Percentiles rank a stretch among this genome's conserved stretches.
phyloP scores from a whole-genome alignment of 2,113 vertebrate genomes.

The Noctilio leporinus region DNA sequence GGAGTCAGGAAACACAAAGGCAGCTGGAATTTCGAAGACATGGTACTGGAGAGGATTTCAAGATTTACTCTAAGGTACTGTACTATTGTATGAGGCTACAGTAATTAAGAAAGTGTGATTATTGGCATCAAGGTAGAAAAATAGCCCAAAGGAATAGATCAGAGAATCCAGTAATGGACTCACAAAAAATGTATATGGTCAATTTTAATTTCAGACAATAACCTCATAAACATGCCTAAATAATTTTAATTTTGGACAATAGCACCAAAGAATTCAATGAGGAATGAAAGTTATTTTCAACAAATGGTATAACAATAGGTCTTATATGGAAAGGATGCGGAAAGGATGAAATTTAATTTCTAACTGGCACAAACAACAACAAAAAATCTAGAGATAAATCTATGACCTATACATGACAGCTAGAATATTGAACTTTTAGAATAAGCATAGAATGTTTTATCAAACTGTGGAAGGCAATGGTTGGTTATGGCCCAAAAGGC shows the following conservation, averaged over 20 bases:
- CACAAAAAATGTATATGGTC: background rate
- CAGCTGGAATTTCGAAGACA: background rate
- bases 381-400: background rate
- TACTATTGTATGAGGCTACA: background rate
- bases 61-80: background rate
- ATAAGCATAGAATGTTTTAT: background rate
- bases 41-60: background rate
- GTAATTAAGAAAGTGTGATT: background rate
- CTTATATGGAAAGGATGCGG: background rate
- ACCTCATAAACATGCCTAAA: background rate
- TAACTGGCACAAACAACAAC: background rate
- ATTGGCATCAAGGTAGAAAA: background rate
- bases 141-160: background rate
- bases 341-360: background rate
- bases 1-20: background rate
- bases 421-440: background rate
- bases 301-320: background rate
- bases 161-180: background rate
- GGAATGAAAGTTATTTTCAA: background rate
- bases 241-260: constrained; percentile 33
- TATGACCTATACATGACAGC: background rate
- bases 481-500: background rate
- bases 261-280: background rate
- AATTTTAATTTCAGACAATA: constrained; percentile 14
- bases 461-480: background rate